A percentile compares a stretch with the other conserved stretches of the same genome.
phyloP scores from a whole-genome alignment of 2,797 vertebrate species.

The Trematomus bernacchii region DNA sequence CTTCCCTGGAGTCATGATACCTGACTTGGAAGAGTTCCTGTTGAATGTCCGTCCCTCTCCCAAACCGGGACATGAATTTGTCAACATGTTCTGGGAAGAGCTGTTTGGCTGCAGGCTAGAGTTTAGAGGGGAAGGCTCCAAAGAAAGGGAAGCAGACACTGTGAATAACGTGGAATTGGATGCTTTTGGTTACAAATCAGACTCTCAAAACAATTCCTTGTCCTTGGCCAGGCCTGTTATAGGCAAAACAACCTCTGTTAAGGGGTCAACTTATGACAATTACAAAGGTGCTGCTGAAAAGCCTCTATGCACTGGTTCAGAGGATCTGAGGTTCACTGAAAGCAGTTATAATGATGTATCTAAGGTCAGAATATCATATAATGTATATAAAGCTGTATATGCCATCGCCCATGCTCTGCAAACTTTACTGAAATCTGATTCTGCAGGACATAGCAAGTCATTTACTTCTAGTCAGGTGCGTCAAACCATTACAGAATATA shows the following conservation, averaged over 20 bases:
- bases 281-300: conserved; percentile 45
- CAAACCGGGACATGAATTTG: conserved; percentile 74
- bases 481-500: background rate
- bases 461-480: conserved; percentile 60
- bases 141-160: background rate
- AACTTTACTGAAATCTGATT: conserved; percentile 63
- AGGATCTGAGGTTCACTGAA: conserved; percentile 64
- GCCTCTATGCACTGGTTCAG: conserved; percentile 63
- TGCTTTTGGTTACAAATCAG: conserved; percentile 1
- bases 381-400: conserved; percentile 86
- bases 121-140: background rate
- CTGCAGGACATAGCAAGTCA: conserved; percentile 6
- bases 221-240: background rate
- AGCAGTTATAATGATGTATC: conserved; percentile 79
- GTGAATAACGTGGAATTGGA: background rate
- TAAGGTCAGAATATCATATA: conserved; percentile 81
- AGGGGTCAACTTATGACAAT: conserved; percentile 32
- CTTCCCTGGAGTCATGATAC: conserved; percentile 81
- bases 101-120: conserved; percentile 65
- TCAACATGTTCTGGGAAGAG: conserved; percentile 86
- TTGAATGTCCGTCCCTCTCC: conserved; percentile 74
- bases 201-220: conserved; percentile 6
- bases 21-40: conserved; percentile 74
- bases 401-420: conserved; percentile 83
- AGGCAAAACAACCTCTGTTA: background rate